phyloP scores from a whole-genome alignment of 2,888 invertebrate species.

The Globia sparganii region DNA sequence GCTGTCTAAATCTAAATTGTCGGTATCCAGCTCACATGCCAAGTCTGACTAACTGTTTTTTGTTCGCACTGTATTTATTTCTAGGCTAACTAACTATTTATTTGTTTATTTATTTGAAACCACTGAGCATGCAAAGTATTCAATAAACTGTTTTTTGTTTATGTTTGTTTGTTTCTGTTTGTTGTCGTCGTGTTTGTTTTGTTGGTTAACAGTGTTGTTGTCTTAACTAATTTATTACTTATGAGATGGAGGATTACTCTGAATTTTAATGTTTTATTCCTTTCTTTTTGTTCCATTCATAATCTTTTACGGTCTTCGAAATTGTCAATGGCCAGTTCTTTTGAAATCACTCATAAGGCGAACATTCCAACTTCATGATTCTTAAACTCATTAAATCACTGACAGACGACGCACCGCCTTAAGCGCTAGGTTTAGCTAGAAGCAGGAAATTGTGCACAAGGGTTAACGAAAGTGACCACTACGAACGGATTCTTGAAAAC shows the following conservation, averaged over 20 bases:
- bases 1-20: constrained; percentile 74
- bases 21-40: constrained; percentile 51
- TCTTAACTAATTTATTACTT: neutral
- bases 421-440: too few species aligned
- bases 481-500: neutral
- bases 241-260: neutral
- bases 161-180: constrained; percentile 44
- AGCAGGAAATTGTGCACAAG: too few species aligned
- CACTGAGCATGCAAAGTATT: constrained; percentile 62
- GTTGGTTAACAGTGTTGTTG: constrained; percentile 11
- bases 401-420: too few species aligned
- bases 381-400: neutral
- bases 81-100: constrained; percentile 61
- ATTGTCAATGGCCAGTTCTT: neutral
- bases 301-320: neutral
- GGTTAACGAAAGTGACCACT: neutral
- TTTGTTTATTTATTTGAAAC: constrained; percentile 64
- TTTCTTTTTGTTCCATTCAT: neutral
- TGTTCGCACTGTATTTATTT: constrained; percentile 64
- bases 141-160: constrained; percentile 64
- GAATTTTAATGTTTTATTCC: neutral
- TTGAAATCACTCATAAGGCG: neutral
- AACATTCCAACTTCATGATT: too few species aligned
- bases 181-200: constrained; percentile 23
- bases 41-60: constrained; percentile 74